Evolutionary conservation across 1,140 invertebrate genomes (phyloP).

Genomic region (Panagrolaimus sp.): DNA sequence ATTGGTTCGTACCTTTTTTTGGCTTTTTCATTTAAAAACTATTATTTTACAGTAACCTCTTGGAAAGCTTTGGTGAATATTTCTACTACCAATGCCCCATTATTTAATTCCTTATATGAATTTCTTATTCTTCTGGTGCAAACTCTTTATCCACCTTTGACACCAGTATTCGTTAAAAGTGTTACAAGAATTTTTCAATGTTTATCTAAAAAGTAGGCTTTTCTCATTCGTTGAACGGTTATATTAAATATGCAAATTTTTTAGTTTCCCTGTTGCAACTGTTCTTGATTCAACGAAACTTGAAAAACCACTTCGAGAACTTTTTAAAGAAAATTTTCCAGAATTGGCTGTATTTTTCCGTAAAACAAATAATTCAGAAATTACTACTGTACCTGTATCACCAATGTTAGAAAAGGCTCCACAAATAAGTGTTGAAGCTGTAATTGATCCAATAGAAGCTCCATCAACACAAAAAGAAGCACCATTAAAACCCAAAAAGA

Average conservation of each 20-base stretch:
- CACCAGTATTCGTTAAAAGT: slow-evolving; percentile 10
- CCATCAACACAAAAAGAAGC: neutral
- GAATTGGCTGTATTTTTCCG: neutral
- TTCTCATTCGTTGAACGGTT: neutral
- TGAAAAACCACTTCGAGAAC: slow-evolving; percentile 6
- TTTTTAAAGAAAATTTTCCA: slow-evolving; percentile 9
- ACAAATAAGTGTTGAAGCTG: neutral
- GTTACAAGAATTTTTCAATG: neutral
- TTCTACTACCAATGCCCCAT: neutral
- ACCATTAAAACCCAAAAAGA: neutral
- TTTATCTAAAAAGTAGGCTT: neutral
- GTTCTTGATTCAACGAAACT: slow-evolving; percentile 3
- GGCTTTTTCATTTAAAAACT: neutral
- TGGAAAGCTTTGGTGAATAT: neutral
- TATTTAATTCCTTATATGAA: neutral
- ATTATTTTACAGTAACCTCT: neutral
- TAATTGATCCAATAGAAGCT: neutral
- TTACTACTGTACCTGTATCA: neutral
- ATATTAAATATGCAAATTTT: neutral
- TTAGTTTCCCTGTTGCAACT: neutral
- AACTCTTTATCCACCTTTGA: neutral
- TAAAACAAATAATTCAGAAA: neutral
- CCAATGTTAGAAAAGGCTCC: neutral
- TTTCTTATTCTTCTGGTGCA: slow-evolving; percentile 9
- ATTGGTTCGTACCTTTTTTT: slow-evolving; percentile 2